Evolutionary conservation across 2,797 vertebrate genomes (phyloP).

Genomic region (Toxotes lorentzi): DNA sequence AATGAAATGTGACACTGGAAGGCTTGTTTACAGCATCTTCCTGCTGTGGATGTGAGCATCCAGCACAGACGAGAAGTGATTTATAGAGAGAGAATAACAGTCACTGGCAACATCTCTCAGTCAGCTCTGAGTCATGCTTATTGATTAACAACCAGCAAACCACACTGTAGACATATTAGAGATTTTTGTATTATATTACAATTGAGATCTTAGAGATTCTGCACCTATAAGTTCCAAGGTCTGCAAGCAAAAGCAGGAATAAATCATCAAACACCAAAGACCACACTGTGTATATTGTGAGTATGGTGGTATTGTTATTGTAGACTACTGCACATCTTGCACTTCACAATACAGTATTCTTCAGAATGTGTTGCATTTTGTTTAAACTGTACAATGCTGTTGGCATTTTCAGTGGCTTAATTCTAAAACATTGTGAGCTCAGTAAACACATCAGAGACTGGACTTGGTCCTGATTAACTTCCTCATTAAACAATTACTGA

Average conservation of each 20-base stretch:
- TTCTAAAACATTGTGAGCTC: background rate
- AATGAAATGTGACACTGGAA: conserved; percentile 21
- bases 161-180: background rate
- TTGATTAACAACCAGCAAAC: conserved; percentile 26
- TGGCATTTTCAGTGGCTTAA: background rate
- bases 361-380: background rate
- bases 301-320: too few relatives aligned
- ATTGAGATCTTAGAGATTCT: background rate
- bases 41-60: conserved; percentile 37
- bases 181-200: background rate
- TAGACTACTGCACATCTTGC: background rate
- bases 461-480: background rate
- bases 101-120: too few relatives aligned
- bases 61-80: conserved; percentile 27
- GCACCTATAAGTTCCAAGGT: background rate
- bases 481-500: background rate
- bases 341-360: background rate
- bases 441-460: background rate
- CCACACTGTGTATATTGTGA: too few relatives aligned
- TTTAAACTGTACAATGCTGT: background rate
- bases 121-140: conserved; percentile 24
- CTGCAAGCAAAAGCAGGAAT: background rate
- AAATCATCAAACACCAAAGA: background rate
- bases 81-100: conserved; percentile 33
- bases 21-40: conserved; percentile 27